phyloP scores from a whole-genome alignment of 1,140 invertebrate species.

The Drusus annulatus region DNA sequence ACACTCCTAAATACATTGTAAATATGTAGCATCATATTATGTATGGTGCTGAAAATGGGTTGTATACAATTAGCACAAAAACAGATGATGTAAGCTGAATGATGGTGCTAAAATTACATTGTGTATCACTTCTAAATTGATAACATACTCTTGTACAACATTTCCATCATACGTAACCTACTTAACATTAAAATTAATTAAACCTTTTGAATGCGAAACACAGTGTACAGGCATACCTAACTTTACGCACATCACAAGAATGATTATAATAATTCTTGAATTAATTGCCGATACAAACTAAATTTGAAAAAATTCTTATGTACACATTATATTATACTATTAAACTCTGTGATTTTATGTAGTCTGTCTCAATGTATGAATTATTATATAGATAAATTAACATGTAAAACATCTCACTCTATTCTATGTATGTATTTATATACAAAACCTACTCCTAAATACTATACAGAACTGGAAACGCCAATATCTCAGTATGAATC shows the following conservation, averaged over 20 bases:
- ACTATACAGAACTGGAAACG: slow-evolving; percentile 17
- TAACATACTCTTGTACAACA: too few relatives aligned
- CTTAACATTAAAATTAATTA: too few relatives aligned
- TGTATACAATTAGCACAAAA: slow-evolving; percentile 3
- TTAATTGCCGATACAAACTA: too few relatives aligned
- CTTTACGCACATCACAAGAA: too few relatives aligned
- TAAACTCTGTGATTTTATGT: too few relatives aligned
- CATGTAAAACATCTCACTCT: neutral
- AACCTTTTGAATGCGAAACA: too few relatives aligned
- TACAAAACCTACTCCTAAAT: slow-evolving; percentile 21
- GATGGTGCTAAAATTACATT: slow-evolving; percentile 11
- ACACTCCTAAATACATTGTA: slow-evolving; percentile 39
- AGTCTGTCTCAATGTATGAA: too few relatives aligned
- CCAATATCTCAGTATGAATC: slow-evolving; percentile 17
- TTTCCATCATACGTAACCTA: too few relatives aligned
- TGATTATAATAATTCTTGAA: too few relatives aligned
- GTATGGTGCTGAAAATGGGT: slow-evolving; percentile 24
- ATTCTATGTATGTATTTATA: slow-evolving; percentile 14
- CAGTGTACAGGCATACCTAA: too few relatives aligned
- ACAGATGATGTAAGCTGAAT: neutral
- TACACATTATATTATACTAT: too few relatives aligned
- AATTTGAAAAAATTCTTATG: too few relatives aligned
- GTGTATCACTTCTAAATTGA: neutral
- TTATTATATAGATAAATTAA: neutral
- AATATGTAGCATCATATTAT: slow-evolving; percentile 3